These are phyloP conservation scores for Morinoia aosen DNA, from an alignment of 2,888 invertebrate genomes.

Conservation along the genomic window DNA sequence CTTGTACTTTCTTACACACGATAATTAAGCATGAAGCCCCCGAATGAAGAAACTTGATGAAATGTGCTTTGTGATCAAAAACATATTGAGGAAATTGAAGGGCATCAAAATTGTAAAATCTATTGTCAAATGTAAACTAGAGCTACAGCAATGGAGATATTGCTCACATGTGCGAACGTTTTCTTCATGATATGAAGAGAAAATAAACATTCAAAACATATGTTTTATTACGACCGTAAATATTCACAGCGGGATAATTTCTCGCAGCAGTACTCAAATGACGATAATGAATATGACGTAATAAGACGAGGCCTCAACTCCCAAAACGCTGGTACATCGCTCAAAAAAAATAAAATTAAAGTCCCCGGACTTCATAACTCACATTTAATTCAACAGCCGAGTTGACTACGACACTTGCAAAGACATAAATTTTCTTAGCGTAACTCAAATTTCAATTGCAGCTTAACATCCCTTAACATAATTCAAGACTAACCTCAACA, in stretches of 20 bases:
- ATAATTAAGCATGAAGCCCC: too few species aligned
- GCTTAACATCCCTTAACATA: neutral
- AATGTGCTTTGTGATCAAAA: too few species aligned
- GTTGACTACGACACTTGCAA: neutral
- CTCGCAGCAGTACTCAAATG: neutral
- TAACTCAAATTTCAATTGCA: neutral
- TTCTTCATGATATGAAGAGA: too few species aligned
- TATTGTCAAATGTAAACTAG: too few species aligned
- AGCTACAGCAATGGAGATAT: too few species aligned
- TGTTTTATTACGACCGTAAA: neutral
- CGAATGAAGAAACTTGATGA: too few species aligned
- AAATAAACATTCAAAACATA: neutral
- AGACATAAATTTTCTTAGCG: neutral
- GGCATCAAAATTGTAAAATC: too few species aligned
- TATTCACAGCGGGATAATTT: neutral
- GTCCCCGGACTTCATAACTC: neutral
- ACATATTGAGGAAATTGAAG: too few species aligned
- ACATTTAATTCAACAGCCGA: neutral
- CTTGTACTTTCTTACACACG: neutral
- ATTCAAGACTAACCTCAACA: neutral
- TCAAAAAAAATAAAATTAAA: neutral
- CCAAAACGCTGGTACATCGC: too few species aligned
- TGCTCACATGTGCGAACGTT: too few species aligned
- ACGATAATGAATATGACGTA: too few species aligned
- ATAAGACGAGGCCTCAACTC: too few species aligned